phyloP scores from a whole-genome alignment of 2,888 invertebrate species.

The Cremastinae sp. region DNA sequence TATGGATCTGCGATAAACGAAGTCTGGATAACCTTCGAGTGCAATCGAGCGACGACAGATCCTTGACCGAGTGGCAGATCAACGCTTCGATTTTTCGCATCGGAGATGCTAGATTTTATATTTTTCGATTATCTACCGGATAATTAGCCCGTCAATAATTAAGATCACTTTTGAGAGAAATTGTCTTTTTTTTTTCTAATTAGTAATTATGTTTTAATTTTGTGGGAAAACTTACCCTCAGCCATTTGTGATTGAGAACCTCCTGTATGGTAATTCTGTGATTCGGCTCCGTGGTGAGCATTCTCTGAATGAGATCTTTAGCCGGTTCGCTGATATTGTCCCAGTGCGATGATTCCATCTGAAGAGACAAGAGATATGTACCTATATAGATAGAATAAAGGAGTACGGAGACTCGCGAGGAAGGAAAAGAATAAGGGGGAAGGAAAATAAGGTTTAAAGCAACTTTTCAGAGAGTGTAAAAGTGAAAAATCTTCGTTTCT shows the following conservation, averaged over 20 bases:
- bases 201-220: no score
- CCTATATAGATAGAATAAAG: no score
- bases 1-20: background rate
- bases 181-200: no score
- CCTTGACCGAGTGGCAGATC: constrained; percentile 31
- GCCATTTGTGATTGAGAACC: constrained; percentile 97
- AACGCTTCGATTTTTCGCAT: constrained; percentile 23
- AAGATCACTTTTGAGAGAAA: no score
- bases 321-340: constrained; percentile 95
- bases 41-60: constrained; percentile 44
- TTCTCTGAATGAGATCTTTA: constrained; percentile 95
- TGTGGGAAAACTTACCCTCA: constrained; percentile 86
- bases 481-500: constrained; percentile 11
- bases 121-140: no score
- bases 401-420: background rate
- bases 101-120: no score
- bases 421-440: constrained; percentile 1
- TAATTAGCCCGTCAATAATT: no score
- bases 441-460: background rate
- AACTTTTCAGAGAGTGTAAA: constrained; percentile 7
- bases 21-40: constrained; percentile 29
- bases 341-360: constrained; percentile 95
- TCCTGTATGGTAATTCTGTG: constrained; percentile 97
- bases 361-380: constrained; percentile 68
- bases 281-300: constrained; percentile 95